phyloP scores from a whole-genome alignment of 2,113 vertebrate genomes.

The Philantomba maxwellii region DNA sequence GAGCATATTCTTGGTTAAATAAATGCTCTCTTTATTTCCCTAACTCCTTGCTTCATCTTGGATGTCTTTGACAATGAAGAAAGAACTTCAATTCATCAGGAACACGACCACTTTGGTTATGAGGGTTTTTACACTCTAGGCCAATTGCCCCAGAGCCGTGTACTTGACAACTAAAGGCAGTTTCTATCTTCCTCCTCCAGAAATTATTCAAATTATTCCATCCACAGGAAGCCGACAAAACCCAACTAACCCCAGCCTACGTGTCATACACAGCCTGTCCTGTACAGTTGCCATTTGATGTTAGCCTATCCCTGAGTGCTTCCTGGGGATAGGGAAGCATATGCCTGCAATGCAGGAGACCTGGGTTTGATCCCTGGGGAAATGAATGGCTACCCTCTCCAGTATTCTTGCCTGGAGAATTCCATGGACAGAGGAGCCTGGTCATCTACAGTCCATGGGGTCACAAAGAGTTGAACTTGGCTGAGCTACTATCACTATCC shows the following conservation, averaged over 20 bases:
- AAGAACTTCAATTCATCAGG: not conserved
- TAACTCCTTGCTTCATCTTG: not conserved
- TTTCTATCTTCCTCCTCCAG: not conserved
- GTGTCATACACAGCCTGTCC: not conserved
- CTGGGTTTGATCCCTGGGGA: not conserved
- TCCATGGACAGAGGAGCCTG: not conserved
- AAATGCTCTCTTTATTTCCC: not conserved
- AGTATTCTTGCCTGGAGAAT: not conserved
- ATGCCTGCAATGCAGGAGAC: not conserved
- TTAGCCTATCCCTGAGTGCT: not conserved
- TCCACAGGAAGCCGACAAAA: not conserved
- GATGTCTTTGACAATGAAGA: not conserved
- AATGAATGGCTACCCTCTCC: not conserved
- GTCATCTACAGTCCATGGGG: not conserved
- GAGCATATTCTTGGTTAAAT: not conserved
- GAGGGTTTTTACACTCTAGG: not conserved
- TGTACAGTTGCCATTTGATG: not conserved
- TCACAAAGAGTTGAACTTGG: not conserved
- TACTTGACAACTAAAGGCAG: not conserved
- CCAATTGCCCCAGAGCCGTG: not conserved
- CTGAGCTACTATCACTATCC: not conserved
- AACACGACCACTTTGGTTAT: not conserved
- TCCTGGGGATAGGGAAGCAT: not conserved
- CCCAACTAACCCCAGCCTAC: accelerated
- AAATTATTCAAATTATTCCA: not conserved